Conservation (phyloP, 2,797 vertebrate genomes). For the Acanthiza pusilla region DNA sequence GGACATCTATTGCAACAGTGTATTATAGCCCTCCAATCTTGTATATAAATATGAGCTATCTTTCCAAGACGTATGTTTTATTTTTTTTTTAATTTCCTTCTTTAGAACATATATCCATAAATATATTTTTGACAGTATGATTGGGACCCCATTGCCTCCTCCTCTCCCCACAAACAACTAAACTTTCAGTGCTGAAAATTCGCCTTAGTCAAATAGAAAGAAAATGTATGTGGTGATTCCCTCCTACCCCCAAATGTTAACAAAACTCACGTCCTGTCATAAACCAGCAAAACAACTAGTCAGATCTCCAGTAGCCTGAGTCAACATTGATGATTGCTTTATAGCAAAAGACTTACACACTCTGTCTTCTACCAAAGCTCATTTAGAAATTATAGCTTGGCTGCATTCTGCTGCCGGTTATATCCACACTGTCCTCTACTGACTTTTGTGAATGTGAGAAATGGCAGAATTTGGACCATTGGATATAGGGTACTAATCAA, state of each 20-base stretch:
- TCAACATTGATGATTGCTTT: constrained; percentile 32
- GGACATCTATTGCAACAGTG: constrained; percentile 37
- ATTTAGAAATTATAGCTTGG: constrained; percentile 12
- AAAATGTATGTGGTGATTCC: not conserved
- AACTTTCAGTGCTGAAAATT: not conserved
- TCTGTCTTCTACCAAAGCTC: constrained; percentile 18
- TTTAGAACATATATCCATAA: not conserved
- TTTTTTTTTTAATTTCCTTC: not conserved
- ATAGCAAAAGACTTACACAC: not conserved
- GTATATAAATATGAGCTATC: not conserved
- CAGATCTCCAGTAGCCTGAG: constrained; percentile 54
- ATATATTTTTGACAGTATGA: not conserved
- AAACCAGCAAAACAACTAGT: not conserved
- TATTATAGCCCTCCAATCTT: constrained; percentile 5
- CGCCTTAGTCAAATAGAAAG: constrained; percentile 4
- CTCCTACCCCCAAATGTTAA: not conserved
- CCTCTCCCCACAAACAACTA: constrained; percentile 10
- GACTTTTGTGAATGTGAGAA: not conserved
- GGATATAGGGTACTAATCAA: not conserved
- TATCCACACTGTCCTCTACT: not conserved
- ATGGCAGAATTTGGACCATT: constrained; percentile 14
- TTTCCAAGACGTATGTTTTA: not conserved
- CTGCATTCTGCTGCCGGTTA: not conserved
- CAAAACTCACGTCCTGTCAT: constrained; percentile 3
- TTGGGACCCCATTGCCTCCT: constrained; percentile 41